These are phyloP conservation scores for Centruroides sculpturatus DNA, from an alignment of 1,140 invertebrate species.

Conservation along the genomic window DNA sequence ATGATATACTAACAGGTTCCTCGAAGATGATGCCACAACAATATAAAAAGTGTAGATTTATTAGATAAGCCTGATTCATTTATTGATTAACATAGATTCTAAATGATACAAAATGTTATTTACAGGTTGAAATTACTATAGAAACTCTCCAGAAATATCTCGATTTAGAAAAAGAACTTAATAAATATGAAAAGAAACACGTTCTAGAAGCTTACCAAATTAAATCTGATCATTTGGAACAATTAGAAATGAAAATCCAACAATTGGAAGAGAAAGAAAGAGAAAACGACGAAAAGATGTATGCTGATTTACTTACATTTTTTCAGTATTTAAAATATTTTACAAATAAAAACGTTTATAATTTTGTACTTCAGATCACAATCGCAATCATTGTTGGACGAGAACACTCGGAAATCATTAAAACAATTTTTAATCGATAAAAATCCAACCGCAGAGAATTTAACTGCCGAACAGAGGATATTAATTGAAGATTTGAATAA, in stretches of 20 bases:
- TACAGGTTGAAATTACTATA: conserved; percentile 6
- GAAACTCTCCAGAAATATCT: conserved; percentile 17
- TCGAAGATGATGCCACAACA: no score
- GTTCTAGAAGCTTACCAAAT: conserved; percentile 15
- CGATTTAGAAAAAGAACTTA: conserved; percentile 15
- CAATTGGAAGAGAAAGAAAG: conserved; percentile 6
- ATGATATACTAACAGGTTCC: no score
- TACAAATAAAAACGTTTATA: no score
- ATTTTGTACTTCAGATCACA: conserved; percentile 2
- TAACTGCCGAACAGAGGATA: conserved; percentile 34
- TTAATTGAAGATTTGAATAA: conserved; percentile 35
- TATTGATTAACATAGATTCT: no score
- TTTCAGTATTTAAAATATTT: no score
- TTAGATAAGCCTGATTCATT: no score
- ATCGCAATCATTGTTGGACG: conserved; percentile 4
- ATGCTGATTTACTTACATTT: background rate
- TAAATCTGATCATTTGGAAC: conserved; percentile 17
- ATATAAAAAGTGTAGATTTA: no score
- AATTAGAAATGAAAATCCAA: conserved; percentile 13
- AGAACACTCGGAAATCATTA: conserved; percentile 13
- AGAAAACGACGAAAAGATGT: conserved; percentile 10
- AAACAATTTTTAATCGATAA: conserved; percentile 29
- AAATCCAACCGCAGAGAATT: conserved; percentile 25
- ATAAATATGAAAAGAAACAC: conserved; percentile 13
- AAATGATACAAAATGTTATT: no score